phyloP scores from a whole-genome alignment of 2,888 invertebrate genomes.

The Ormyrus thymus region DNA sequence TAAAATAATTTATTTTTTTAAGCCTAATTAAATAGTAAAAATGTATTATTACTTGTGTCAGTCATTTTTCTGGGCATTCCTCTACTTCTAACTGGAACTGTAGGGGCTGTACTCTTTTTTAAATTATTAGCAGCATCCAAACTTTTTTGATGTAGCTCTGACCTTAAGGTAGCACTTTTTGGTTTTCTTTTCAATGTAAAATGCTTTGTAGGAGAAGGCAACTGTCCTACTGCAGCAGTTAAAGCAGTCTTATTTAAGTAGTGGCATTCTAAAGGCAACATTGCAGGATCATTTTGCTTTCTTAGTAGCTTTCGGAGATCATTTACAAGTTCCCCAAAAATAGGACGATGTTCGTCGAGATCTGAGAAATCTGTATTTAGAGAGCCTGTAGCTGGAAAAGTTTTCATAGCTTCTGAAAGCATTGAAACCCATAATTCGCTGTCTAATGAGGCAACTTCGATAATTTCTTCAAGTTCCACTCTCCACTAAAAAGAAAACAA shows the following conservation, averaged over 20 bases:
- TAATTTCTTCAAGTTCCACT: slow-evolving; percentile 93
- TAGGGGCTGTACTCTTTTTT: slow-evolving; percentile 91
- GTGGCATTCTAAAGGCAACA: slow-evolving; percentile 96
- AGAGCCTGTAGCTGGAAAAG: slow-evolving; percentile 91
- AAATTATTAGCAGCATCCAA: slow-evolving; percentile 91
- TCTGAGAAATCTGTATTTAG: slow-evolving; percentile 92
- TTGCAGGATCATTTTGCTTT: slow-evolving; percentile 89
- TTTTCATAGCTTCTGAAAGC: slow-evolving; percentile 96
- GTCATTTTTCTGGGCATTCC: slow-evolving; percentile 95
- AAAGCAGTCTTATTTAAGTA: slow-evolving; percentile 96
- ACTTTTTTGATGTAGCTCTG: slow-evolving; percentile 93
- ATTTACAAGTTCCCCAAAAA: slow-evolving; percentile 92
- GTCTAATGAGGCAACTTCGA: slow-evolving; percentile 94
- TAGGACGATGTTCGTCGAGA: slow-evolving; percentile 91
- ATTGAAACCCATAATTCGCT: slow-evolving; percentile 98
- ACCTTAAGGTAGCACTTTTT: slow-evolving; percentile 92
- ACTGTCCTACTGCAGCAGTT: slow-evolving; percentile 89
- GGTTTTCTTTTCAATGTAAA: slow-evolving; percentile 95
- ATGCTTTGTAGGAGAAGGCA: slow-evolving; percentile 91
- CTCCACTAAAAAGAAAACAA: slow-evolving; percentile 84
- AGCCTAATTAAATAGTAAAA: neutral
- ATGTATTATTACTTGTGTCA: slow-evolving; percentile 83
- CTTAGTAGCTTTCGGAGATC: slow-evolving; percentile 88
- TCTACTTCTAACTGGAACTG: slow-evolving; percentile 83
- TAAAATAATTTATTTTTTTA: neutral